Base-by-base conservation (phyloP, 2,888 invertebrate species). In the Graphium colonna region DNA sequence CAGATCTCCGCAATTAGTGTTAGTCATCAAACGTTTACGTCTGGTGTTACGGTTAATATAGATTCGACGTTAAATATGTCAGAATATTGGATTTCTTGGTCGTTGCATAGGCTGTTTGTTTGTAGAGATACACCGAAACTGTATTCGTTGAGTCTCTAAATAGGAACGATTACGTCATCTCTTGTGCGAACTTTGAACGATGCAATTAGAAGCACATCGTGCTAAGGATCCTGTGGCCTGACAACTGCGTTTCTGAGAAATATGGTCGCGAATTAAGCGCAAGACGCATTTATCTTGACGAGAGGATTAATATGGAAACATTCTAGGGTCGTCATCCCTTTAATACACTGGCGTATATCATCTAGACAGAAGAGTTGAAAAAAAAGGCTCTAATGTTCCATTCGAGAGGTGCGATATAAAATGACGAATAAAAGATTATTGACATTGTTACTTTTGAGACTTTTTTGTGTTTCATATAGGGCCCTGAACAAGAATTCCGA, bases 71-170 rank as follows among this genome's bases (percentile, higher is more conserved):
- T 54, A 16, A 43, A 40, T 42, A 43, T 45, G 49, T 53, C 53
- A 43, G 47, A 49, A 54, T 49, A 49, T 49, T 49, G 49, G 18
- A 49, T 54, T 54, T 49, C 52, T 21, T 53, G 48, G 40, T 33
- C 53, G 53, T 49, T 54, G 53, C 49, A 53, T 48, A 26, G 42
- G 13, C 26, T n/a, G 15, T 42, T 31, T 31, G 41, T 31, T 10
- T 5, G 8, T 33, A 36, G 13, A 36, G 49, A 21, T 12, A 8
- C 28, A 12, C 16, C 38, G 26, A 31, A 45, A 26, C 49, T 49
- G 17, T 42, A 28, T 17, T n/a, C n/a, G 43, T 48, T 38, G n/a
- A n/a, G n/a, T 36, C 42, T 48, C 21, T 21, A 33, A 41, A 45
- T 45, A 51, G 44, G 16, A 38, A 44, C 21, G 43, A 17, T 4